Evolutionary conservation across 2,113 vertebrate species (phyloP), one percentile per base, ranked within the genome.

Genomic region (Nettapus auritus): DNA sequence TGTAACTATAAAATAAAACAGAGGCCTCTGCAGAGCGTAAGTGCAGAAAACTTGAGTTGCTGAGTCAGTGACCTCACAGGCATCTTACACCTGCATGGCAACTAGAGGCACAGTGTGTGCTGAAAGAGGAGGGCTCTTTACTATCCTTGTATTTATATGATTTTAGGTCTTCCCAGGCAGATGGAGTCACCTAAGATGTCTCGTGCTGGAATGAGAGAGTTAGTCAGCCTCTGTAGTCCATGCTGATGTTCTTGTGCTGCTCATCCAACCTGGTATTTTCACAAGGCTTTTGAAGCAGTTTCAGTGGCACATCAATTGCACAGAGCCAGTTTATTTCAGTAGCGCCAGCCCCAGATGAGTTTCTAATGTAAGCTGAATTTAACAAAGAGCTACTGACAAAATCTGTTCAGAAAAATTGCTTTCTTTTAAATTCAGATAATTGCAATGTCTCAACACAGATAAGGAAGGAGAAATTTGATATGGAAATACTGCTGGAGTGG

Each of bases 361-460:
- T 46, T 69, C 17, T 71, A 53, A 75, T 4, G 33, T 57, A 82
- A 84, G 26, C 13, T 19, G 33, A 48, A 52, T 88, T 95, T 68
- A 88, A 6, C 53, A 52, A 62, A 90, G 46, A 52, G 36, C 68
- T 89, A 46, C 68, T 64, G 48, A 76, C 4, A 52, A 64, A 19
- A 86, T 5, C 46, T 53, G 34, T 42, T 38, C 64, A 80, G 60
- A 89, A 94, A 91, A 96, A 90, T 8, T 4, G 18, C 29, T 81
- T 92, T 89, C 33, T 90, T 89, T 68, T 57, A 74, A 67, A 83
- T 75, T 75, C 48, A 57, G 56, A 26, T 71, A 84, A 88, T 88
- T 60, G 15, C 60, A 82, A 69, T 19, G 90, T 93, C 75, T 71
- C 26, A 16, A 46, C 25, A 81, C 9, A 28, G 3, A 4, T n/a